Base-by-base conservation (phyloP, 1,140 invertebrate genomes). In the Chironomus tepperi region DNA sequence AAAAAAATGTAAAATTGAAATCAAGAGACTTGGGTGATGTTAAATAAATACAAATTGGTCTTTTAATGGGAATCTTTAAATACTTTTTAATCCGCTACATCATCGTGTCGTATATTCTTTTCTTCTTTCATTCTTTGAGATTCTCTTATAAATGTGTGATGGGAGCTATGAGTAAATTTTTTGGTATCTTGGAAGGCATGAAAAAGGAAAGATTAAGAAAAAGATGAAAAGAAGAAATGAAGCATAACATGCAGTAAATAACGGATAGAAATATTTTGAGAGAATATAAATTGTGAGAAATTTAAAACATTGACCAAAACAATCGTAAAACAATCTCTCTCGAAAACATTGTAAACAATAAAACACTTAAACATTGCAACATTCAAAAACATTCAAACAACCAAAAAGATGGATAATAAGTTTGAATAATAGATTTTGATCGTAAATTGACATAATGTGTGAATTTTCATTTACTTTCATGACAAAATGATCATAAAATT, bases 11-110 rank as follows among this genome's bases (percentile, higher is more conserved):
- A 34, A 34, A 47, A 9, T 57, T 57, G 47, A 57, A 57, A 57
- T n/a, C 12, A 15, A 47, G 15, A 47, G 43, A 47, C 24, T 34
- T 34, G 24, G 24, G 24, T 34, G 24, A 10, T 57, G 12, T 57
- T 12, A 57, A 57, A 57, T 57, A 57, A 57, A 57, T 57, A 57
- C 47, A 57, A 57, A 57, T 57, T 57, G 47, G 47, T 57, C 47
- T 57, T 57, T 57, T 47, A 47, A 15, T 47, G 9, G 43, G 43
- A 47, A 47, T 47, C 15, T 12, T 15, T 57, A 57, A 57, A 57
- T 15, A 15, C 8, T 57, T 57, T 57, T 57, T 57, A 57, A 57
- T 57, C 47, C 47, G 10, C 47, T 57, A 57, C 47, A 57, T 57
- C 47, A 57, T 57, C 47, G 12, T 34, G 24, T 34, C 24, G 24